phyloP scores from a whole-genome alignment of 2,888 invertebrate species.

The Brachylomia viminalis region DNA sequence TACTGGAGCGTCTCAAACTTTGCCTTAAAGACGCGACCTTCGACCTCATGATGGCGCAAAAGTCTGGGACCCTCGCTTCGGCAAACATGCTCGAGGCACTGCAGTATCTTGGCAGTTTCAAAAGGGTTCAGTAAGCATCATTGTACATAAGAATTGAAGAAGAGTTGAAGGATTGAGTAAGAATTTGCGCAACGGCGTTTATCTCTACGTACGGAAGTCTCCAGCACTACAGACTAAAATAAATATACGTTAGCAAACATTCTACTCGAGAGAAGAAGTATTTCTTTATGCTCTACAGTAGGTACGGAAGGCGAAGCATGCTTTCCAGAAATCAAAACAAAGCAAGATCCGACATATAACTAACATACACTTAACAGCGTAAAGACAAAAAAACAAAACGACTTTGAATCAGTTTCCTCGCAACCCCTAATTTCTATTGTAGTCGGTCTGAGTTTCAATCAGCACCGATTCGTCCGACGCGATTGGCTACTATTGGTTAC shows the following conservation, averaged over 20 bases:
- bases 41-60: no score
- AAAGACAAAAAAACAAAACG: constrained; percentile 28
- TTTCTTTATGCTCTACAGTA: neutral
- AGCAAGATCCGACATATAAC: neutral
- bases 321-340: neutral
- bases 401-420: neutral
- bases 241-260: neutral
- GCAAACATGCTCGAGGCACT: no score
- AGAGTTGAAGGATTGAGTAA: no score
- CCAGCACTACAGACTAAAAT: neutral
- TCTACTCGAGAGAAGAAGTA: neutral
- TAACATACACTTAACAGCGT: neutral
- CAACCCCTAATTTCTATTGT: constrained; percentile 49
- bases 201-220: neutral
- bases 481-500: constrained; percentile 50
- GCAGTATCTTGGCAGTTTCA: no score
- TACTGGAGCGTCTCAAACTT: no score
- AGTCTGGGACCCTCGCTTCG: no score
- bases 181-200: neutral
- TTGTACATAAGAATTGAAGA: no score
- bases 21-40: no score
- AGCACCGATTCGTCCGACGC: constrained; percentile 48
- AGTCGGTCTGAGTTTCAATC: constrained; percentile 58
- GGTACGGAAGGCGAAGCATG: neutral
- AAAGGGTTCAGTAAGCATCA: no score